Base-by-base conservation (phyloP, 2,797 vertebrate genomes). In the Myotis planiceps region DNA sequence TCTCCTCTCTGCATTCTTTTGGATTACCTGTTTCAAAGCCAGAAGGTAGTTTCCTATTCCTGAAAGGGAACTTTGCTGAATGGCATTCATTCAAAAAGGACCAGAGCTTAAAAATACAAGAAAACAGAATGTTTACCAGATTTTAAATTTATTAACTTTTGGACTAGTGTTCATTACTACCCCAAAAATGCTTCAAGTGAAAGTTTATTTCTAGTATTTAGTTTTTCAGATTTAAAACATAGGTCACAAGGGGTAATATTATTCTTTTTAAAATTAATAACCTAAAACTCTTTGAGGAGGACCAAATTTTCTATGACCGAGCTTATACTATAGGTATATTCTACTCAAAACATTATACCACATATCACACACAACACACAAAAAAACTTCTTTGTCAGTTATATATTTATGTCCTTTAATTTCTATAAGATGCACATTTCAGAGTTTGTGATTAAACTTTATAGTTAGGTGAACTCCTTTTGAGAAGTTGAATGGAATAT, bases 11-110 rank as follows among this genome's bases (percentile, higher is more conserved):
- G 27, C 45, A n/a, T 60, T 94, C 27, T 60, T 95, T 78, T 85
- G 69, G 84, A 66, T 90, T 91, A 88, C 12, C 29, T 65, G 53
- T 82, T 93, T 96, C 21, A 39, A 92, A 82, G 63, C 65, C 58
- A 84, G 25, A n/a, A 8, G 80, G 13, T 76, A 74, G 63, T 92
- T 90, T 96, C 91, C 82, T 95, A 9, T 96, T 92, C 63, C 78
- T 51, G 76, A 81, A 88, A 97, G 80, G 45, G n/a, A 21, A 86
- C 29, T 82, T 90, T 66, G 65, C 80, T 69, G 72, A 89, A 37
- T 76, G 90, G 4, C 16, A 42, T 82, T 76, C 32, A 68, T 88
- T 94, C 27, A 12, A 18, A 86, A 81, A 75, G 51, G 87, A 92
- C 16, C 51, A 45, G 23, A 55, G 75, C 69, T 94, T 96, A 45